Evolutionary conservation across 2,113 vertebrate genomes (phyloP).

Genomic region (Oxyruncus cristatus): DNA sequence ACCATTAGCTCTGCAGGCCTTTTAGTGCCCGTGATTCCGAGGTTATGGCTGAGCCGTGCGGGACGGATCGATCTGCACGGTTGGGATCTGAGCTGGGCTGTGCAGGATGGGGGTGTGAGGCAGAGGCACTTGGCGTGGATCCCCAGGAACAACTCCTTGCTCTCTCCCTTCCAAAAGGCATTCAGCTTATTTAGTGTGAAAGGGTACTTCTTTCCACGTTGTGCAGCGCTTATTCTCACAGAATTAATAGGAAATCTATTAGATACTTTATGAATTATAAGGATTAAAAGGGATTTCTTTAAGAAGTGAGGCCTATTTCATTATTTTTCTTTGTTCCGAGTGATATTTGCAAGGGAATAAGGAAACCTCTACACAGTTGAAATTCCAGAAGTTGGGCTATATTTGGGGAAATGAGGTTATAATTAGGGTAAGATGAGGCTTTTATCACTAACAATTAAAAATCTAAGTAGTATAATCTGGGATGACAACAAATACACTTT

Average conservation of each 20-base stretch:
- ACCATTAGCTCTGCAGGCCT: neutral
- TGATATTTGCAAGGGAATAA: neutral
- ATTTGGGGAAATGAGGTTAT: neutral
- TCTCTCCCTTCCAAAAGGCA: neutral
- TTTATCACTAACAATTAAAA: neutral
- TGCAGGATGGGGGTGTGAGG: neutral
- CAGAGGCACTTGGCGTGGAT: accelerated
- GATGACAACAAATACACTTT: neutral
- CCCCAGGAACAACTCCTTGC: neutral
- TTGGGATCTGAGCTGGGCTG: neutral
- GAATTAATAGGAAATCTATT: neutral
- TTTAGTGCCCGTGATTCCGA: neutral
- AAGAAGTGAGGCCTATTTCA: neutral
- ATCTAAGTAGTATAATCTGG: neutral
- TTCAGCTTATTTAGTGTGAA: neutral
- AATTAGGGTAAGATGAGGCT: neutral
- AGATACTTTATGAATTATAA: neutral
- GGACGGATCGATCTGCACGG: neutral
- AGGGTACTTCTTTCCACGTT: neutral
- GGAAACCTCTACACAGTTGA: neutral
- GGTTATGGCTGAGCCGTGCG: neutral
- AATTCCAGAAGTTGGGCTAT: neutral
- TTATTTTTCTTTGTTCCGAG: neutral
- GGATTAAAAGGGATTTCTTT: neutral
- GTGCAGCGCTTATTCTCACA: accelerated